Evolutionary conservation across 1,140 invertebrate species (phyloP), one percentile per base, ranked within the genome.

Genomic region (Lutraria rhynchaena): DNA sequence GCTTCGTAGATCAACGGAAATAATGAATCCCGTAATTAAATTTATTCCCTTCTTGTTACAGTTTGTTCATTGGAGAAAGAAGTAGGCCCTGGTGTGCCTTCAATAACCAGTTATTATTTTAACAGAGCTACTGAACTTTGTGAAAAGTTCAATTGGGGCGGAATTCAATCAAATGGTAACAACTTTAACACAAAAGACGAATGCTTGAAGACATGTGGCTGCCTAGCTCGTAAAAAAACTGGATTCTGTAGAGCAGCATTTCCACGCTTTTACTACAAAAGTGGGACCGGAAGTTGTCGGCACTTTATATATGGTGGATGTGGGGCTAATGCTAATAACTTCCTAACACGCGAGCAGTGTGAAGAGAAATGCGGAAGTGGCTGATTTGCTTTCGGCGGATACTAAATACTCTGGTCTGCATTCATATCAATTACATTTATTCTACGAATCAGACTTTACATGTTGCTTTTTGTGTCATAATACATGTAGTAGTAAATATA

Each of bases 291-390:
- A 61, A 11, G 7, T 19, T 61, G 58, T 61, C 37, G 3, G 1
- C 11, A 61, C 5, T 61, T 61, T 61, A 19, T 61, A 4, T 35
- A 61, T 29, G 31, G 58, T 29, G 58, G 58, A 61, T 61, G 58
- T 33, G 29, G 29, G 15, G 58, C 58, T 13, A 61, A 60, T 31
- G 57, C 27, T 22, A 60, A 60, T 27, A 60, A 61, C 37, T 61
- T 61, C n/a, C 29, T 19, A 29, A 61, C 31, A n/a, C 5, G 5
- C 37, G 15, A 15, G 15, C 5, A 41, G 15, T 41, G 37, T 41
- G 15, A 41, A 7, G 15, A 15, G 15, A 41, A 5, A 7, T 41
- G 37, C 15, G n/a, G n/a, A n/a, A n/a, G n/a, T n/a, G n/a, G n/a
- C n/a, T n/a, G n/a, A n/a, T n/a, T n/a, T n/a, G n/a, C n/a, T n/a